Evolutionary conservation across 1,140 invertebrate genomes (phyloP).

Genomic region (Nasonia giraulti): DNA sequence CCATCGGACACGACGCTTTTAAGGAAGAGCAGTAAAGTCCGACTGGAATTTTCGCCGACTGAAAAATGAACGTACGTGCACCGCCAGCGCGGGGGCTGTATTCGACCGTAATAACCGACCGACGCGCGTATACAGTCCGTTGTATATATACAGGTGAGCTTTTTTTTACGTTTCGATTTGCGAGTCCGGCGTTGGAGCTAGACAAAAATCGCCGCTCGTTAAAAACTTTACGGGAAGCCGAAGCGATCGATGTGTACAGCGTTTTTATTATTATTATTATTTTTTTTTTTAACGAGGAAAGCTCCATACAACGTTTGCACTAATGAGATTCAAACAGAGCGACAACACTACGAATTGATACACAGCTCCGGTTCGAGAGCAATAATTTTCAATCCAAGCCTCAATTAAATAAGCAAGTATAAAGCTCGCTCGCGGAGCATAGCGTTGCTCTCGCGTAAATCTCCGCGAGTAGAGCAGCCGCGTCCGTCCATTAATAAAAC

Average conservation of each 20-base stretch:
- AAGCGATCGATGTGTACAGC: not conserved
- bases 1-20: not conserved
- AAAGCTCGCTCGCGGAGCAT: not conserved
- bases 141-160: too few species aligned
- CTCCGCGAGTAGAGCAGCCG: not conserved
- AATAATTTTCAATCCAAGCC: not conserved
- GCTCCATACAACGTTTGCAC: too few species aligned
- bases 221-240: too few species aligned
- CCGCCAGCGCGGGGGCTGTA: too few species aligned
- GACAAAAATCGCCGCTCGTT: too few species aligned
- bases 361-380: not conserved
- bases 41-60: not conserved
- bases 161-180: too few species aligned
- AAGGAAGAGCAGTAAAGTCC: not conserved
- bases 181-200: too few species aligned
- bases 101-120: not conserved
- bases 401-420: not conserved
- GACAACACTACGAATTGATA: not conserved
- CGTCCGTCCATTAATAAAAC: not conserved
- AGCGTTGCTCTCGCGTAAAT: not conserved
- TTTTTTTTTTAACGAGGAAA: not conserved
- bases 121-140: too few species aligned
- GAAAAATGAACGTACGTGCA: not conserved
- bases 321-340: constrained; percentile 1
- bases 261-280: too few species aligned